Percentiles rank a stretch among this genome's conserved stretches.
phyloP scores from a whole-genome alignment of 2,797 vertebrate genomes.

The Hemibagrus guttatus region DNA sequence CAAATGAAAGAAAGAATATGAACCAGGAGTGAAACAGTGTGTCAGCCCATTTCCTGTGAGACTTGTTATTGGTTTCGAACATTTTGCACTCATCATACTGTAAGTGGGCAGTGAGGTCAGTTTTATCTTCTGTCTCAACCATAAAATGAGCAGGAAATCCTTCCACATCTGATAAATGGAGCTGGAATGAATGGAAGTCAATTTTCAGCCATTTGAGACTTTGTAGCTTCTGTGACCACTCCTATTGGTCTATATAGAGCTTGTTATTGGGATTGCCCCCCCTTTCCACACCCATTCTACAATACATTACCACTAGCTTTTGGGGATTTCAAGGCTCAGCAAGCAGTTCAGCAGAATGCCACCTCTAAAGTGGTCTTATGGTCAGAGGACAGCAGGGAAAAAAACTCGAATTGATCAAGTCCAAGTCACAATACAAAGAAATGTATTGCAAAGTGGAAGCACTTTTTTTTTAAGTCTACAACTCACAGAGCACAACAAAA shows the following conservation, averaged over 20 bases:
- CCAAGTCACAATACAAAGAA: constrained; percentile 15
- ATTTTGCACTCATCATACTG: constrained; percentile 25
- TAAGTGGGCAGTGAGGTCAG: constrained; percentile 14
- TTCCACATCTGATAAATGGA: constrained; percentile 18
- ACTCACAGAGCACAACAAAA: background rate
- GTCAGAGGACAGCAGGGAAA: background rate
- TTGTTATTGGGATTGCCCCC: background rate
- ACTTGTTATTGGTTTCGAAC: constrained; percentile 32
- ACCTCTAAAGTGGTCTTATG: constrained; percentile 56
- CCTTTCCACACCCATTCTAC: background rate
- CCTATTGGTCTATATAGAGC: constrained; percentile 1
- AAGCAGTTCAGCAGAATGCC: constrained; percentile 62
- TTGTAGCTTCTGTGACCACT: background rate
- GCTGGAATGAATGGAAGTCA: constrained; percentile 15
- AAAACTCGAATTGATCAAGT: constrained; percentile 20
- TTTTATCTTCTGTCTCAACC: constrained; percentile 11
- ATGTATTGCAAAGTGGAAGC: background rate
- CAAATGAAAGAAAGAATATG: constrained; percentile 23
- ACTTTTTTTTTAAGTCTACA: background rate
- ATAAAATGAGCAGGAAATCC: constrained; percentile 30
- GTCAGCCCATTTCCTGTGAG: constrained; percentile 20
- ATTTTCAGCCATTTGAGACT: constrained; percentile 7
- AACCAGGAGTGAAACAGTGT: constrained; percentile 22
- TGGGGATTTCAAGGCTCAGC: constrained; percentile 64
- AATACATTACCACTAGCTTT: constrained; percentile 63